Conservation (phyloP, 2,888 invertebrate species). For the Strigamia transsilvanica region DNA sequence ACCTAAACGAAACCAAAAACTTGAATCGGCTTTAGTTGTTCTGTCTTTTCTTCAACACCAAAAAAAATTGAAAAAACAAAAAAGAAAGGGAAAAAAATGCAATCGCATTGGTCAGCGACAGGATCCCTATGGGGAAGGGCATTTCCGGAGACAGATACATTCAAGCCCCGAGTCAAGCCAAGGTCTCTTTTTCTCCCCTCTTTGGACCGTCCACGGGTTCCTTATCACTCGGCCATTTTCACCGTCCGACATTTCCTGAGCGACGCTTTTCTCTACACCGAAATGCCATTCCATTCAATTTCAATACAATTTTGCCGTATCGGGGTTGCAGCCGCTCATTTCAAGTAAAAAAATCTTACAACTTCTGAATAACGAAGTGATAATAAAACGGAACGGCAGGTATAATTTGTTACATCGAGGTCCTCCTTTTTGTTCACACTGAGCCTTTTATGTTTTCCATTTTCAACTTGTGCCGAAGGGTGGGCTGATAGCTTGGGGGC, state of each 20-base stretch:
- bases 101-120: conserved; percentile 29
- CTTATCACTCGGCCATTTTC: conserved; percentile 45
- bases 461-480: conserved; percentile 48
- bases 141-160: conserved; percentile 45
- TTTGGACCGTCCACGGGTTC: conserved; percentile 28
- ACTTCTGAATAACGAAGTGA: conserved; percentile 38
- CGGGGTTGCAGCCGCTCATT: conserved; percentile 12
- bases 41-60: neutral
- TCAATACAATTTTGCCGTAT: conserved; percentile 9
- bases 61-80: neutral
- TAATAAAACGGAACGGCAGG: conserved; percentile 34
- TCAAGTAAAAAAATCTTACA: conserved; percentile 34
- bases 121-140: conserved; percentile 38
- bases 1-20: neutral
- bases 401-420: conserved; percentile 43
- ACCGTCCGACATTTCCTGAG: conserved; percentile 48
- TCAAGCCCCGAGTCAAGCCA: conserved; percentile 41
- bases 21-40: neutral
- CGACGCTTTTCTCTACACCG: neutral
- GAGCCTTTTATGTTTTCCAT: conserved; percentile 45
- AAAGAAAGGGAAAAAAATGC: neutral
- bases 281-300: conserved; percentile 1
- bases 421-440: conserved; percentile 43
- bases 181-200: conserved; percentile 12
- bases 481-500: conserved; percentile 46